phyloP scores from a whole-genome alignment of 2,797 vertebrate genomes.

The Xenopus petersii region DNA sequence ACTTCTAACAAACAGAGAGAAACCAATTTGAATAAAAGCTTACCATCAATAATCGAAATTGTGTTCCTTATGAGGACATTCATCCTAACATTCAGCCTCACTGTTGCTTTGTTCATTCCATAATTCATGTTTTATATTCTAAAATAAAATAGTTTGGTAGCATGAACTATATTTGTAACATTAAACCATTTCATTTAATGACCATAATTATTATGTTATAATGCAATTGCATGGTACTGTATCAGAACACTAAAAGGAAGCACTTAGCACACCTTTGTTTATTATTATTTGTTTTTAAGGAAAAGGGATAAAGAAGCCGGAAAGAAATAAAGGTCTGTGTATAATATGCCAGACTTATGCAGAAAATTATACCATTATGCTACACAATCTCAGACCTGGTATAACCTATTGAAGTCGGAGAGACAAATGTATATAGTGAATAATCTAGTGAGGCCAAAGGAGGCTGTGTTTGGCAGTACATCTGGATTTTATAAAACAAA shows the following conservation, averaged over 20 bases:
- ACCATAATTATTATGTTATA: conserved; percentile 15
- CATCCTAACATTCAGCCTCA: conserved; percentile 21
- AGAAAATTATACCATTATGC: too few relatives aligned
- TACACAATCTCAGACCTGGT: too few relatives aligned
- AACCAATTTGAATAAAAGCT: conserved; percentile 46
- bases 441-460: too few relatives aligned
- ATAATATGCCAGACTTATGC: too few relatives aligned
- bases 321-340: too few relatives aligned
- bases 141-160: conserved; percentile 26
- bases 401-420: too few relatives aligned
- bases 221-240: neutral
- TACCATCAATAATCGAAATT: conserved; percentile 39
- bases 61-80: conserved; percentile 35
- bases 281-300: too few relatives aligned
- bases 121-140: conserved; percentile 42
- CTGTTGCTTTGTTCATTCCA: conserved; percentile 28
- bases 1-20: conserved; percentile 43
- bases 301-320: too few relatives aligned
- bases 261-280: neutral
- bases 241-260: conserved; percentile 8
- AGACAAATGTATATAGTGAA: too few relatives aligned
- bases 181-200: conserved; percentile 30
- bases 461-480: too few relatives aligned
- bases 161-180: conserved; percentile 33
- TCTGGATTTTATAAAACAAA: too few relatives aligned